phyloP scores from a whole-genome alignment of 2,888 invertebrate genomes.

The Parnassius orleans region DNA sequence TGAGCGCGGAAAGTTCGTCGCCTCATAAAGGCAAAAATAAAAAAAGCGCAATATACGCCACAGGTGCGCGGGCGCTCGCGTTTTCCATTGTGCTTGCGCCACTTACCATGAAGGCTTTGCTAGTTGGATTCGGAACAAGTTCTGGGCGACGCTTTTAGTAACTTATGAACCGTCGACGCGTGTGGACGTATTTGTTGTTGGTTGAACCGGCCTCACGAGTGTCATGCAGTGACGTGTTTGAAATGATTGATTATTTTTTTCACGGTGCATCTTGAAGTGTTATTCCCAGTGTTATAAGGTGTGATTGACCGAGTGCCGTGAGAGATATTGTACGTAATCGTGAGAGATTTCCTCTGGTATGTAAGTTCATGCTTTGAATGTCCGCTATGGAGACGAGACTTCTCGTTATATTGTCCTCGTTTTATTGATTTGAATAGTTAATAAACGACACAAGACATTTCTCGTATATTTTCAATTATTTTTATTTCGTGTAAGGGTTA shows the following conservation, averaged over 20 bases:
- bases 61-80: conserved; percentile 72
- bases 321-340: conserved; percentile 43
- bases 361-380: conserved; percentile 46
- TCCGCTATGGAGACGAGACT: conserved; percentile 40
- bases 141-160: conserved; percentile 26
- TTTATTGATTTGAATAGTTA: background rate
- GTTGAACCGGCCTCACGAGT: conserved; percentile 1
- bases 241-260: conserved; percentile 50
- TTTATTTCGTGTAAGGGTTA: no score
- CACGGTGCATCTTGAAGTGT: conserved; percentile 32
- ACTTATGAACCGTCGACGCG: conserved; percentile 17
- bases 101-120: conserved; percentile 47
- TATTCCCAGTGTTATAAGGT: conserved; percentile 44
- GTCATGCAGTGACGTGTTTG: conserved; percentile 33
- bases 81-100: conserved; percentile 62
- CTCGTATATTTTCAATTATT: no score
- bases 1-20: conserved; percentile 63
- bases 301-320: conserved; percentile 47
- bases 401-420: conserved; percentile 39
- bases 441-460: no score
- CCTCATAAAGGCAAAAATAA: conserved; percentile 54
- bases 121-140: conserved; percentile 25
- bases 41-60: conserved; percentile 39
- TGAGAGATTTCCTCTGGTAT: conserved; percentile 62
- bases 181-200: conserved; percentile 16